Evolutionary conservation across 2,797 vertebrate genomes (phyloP).

Genomic region (Strix occidentalis): DNA sequence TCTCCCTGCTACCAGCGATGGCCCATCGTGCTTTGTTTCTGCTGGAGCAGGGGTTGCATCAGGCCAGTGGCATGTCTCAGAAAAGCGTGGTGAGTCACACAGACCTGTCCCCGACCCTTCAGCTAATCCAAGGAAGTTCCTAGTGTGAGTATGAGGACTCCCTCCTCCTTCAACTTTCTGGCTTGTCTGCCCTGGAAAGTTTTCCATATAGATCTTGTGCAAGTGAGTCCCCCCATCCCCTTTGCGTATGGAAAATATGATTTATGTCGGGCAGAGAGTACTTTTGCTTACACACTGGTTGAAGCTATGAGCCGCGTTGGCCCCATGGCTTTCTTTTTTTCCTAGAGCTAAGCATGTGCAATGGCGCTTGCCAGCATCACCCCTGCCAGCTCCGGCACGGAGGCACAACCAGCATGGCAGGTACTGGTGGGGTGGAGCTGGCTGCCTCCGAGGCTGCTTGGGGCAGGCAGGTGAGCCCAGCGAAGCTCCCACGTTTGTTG

Average conservation of each 20-base stretch:
- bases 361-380: neutral
- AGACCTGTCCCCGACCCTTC: neutral
- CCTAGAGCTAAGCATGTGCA: neutral
- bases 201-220: neutral
- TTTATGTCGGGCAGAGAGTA: neutral
- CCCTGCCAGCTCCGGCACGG: accelerated
- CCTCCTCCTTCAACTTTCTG: neutral
- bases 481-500: neutral
- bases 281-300: neutral
- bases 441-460: neutral
- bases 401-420: neutral
- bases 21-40: neutral
- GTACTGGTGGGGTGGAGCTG: neutral
- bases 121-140: neutral
- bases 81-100: neutral
- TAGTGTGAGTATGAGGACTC: neutral
- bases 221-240: neutral
- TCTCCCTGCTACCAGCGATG: accelerated
- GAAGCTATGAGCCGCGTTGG: neutral
- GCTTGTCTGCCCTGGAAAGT: neutral
- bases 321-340: neutral
- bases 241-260: neutral
- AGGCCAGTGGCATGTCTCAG: neutral
- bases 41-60: neutral
- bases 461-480: neutral